Evolutionary conservation across 2,797 vertebrate species (phyloP), one percentile per base, ranked within the genome.

Genomic region (Channa striata): DNA sequence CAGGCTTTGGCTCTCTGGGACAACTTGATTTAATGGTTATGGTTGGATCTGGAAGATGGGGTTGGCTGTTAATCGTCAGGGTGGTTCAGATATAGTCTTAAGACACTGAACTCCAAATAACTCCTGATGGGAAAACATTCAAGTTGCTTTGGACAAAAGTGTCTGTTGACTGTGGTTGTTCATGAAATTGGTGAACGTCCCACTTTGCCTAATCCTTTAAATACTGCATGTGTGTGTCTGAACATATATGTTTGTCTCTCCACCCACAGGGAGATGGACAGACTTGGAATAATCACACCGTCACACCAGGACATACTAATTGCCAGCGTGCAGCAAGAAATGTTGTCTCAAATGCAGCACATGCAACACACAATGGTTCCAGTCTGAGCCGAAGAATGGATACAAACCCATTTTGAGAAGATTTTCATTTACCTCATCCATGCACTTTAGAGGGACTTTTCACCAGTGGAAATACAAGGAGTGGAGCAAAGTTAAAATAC

Each of bases 361-460:
- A 96, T 99, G 91, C 97, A 99, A 48, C 97, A 97, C 94, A 96
- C 97, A 74, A 99, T 99, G 97, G 97, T 99, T 91, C 98, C 98
- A 1, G 97, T 99, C 91, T 99, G 96, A 99, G 90, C 87, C 78
- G 84, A 43, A 30, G 78, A 85, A 90, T 69, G 82, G 93, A 93
- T 74, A 76, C 73, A 80, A 69, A 83, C 82, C 91, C 77, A 77
- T 94, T 93, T 93, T 93, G 47, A 92, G 88, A 95, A 96, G 74
- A 91, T 81, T 89, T 91, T 89, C 80, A 91, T 98, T 98, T 99
- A 99, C 98, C 97, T 99, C 97, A 98, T 99, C 95, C 96, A 97
- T 97, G 98, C 98, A 99, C 98, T 99, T 99, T 99, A 99, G 96
- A 96, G 83, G 77, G 84, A 90, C 77, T 68, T 81, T 89, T 86